Conservation (phyloP, 92 coral and sea anemone genomes). For the Actinernus sp. region DNA sequence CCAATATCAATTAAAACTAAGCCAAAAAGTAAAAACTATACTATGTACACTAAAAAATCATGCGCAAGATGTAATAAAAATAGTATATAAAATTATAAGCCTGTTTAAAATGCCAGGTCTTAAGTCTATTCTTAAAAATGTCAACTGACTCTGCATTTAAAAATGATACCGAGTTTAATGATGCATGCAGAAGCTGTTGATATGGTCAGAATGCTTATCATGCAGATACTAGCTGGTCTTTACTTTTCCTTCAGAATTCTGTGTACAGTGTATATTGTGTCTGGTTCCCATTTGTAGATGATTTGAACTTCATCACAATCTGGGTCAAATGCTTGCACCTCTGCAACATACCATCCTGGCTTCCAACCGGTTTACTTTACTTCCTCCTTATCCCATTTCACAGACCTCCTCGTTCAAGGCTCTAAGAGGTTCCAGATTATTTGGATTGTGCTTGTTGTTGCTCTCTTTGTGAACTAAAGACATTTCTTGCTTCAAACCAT, state of each 20-base stretch:
- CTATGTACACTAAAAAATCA: too few species aligned
- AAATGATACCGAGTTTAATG: too few species aligned
- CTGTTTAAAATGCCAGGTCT: too few species aligned
- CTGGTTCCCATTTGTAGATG: constrained; percentile 26
- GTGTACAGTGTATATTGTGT: constrained; percentile 15
- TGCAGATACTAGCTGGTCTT: too few species aligned
- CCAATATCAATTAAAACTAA: too few species aligned
- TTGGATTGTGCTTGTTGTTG: constrained; percentile 14
- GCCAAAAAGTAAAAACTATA: too few species aligned
- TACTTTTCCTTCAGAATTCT: constrained; percentile 25
- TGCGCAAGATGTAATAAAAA: too few species aligned
- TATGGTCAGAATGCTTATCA: constrained; percentile 8
- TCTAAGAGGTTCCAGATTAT: constrained; percentile 34
- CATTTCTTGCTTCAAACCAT: constrained; percentile 2
- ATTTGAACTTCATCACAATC: constrained; percentile 25
- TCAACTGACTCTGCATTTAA: too few species aligned
- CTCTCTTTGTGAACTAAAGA: constrained; percentile 6
- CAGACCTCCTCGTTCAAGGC: constrained; percentile 13
- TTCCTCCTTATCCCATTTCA: constrained; percentile 37
- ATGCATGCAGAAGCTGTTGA: not conserved
- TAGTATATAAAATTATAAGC: too few species aligned
- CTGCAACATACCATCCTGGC: constrained; percentile 59
- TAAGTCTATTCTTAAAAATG: too few species aligned
- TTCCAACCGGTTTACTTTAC: constrained; percentile 34
- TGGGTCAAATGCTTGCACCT: constrained; percentile 50